These are phyloP conservation scores for Mimumesa dahlbomi DNA, from an alignment of 2,888 invertebrate genomes.

Conservation along the genomic window DNA sequence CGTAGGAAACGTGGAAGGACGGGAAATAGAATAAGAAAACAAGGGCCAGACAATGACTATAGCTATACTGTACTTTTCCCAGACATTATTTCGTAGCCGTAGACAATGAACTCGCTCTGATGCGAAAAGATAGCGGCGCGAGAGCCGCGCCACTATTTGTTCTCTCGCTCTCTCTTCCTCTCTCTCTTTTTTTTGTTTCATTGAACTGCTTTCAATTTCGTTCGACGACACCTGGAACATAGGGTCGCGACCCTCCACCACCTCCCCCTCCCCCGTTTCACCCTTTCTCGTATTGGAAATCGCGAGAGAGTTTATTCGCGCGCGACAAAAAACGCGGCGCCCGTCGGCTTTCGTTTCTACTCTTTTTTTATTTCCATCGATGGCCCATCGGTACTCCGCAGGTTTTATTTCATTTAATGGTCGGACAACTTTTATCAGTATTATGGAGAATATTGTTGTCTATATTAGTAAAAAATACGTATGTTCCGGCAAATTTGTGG, in stretches of 20 bases:
- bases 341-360: background rate
- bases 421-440: too few relatives aligned
- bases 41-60: background rate
- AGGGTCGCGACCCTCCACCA: conserved; percentile 26
- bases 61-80: conserved; percentile 1
- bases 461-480: too few relatives aligned
- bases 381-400: too few relatives aligned
- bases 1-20: background rate
- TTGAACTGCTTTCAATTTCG: conserved; percentile 36
- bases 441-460: too few relatives aligned
- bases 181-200: conserved; percentile 3
- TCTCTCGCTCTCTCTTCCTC: background rate
- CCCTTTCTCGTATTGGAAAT: conserved; percentile 31
- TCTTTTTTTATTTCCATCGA: too few relatives aligned
- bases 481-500: too few relatives aligned
- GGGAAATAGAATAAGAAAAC: conserved; percentile 10
- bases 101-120: conserved; percentile 1
- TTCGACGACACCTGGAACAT: conserved; percentile 23
- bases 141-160: background rate
- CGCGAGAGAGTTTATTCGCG: conserved; percentile 17
- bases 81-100: background rate
- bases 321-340: conserved; percentile 4
- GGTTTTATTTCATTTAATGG: too few relatives aligned
- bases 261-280: too few relatives aligned
- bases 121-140: background rate